phyloP scores from a whole-genome alignment of 2,888 invertebrate genomes.

The Pseudolycoriella hygida region DNA sequence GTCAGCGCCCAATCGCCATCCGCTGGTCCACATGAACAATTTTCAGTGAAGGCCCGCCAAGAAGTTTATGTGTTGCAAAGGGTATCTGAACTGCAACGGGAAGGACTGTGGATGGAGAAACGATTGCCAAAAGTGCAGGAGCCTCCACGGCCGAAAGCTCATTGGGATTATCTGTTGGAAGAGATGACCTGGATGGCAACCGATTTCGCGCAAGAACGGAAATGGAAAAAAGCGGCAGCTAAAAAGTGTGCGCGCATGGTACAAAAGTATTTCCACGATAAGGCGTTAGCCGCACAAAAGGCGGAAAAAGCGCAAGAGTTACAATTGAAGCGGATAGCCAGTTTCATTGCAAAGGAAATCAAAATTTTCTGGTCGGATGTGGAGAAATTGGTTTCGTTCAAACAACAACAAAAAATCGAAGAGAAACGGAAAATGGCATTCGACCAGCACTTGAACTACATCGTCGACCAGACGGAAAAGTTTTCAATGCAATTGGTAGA shows the following conservation, averaged over 20 bases:
- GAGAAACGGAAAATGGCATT: conserved; percentile 87
- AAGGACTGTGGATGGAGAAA: conserved; percentile 88
- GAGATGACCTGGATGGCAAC: conserved; percentile 98
- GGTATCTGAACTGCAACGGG: conserved; percentile 78
- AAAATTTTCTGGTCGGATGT: conserved; percentile 92
- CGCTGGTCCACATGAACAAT: conserved; percentile 43
- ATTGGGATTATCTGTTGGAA: conserved; percentile 97
- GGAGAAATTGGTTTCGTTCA: conserved; percentile 91
- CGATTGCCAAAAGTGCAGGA: conserved; percentile 84
- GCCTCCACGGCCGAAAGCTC: conserved; percentile 76
- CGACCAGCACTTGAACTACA: conserved; percentile 91
- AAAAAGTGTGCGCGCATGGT: conserved; percentile 84
- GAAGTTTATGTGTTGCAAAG: conserved; percentile 88
- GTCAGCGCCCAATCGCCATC: conserved; percentile 9
- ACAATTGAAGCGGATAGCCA: conserved; percentile 69
- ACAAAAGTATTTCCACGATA: conserved; percentile 81
- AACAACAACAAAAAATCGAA: conserved; percentile 80
- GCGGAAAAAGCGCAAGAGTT: conserved; percentile 85
- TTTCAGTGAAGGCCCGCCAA: conserved; percentile 72
- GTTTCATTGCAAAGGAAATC: conserved; percentile 82
- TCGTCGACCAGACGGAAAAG: conserved; percentile 96
- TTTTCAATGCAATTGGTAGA: conserved; percentile 84
- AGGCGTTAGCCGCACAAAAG: conserved; percentile 70
- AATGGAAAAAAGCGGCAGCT: conserved; percentile 93
- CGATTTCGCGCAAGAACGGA: conserved; percentile 93